Evolutionary conservation across 1,140 invertebrate genomes (phyloP).

Genomic region (Cyclina sinensis): DNA sequence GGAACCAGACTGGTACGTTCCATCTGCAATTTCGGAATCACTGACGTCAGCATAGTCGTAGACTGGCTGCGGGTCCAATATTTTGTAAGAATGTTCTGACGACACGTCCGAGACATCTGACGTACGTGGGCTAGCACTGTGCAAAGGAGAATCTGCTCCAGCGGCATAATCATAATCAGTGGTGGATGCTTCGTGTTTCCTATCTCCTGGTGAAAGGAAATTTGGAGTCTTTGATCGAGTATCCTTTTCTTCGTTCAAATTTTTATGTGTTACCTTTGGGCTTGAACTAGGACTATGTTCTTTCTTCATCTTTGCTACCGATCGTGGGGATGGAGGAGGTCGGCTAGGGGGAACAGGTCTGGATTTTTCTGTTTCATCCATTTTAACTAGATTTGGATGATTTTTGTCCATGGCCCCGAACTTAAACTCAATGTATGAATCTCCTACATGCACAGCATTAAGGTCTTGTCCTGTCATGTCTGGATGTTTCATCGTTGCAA

Average conservation of each 20-base stretch:
- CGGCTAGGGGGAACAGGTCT: neutral
- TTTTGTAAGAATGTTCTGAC: conserved; percentile 42
- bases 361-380: neutral
- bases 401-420: neutral
- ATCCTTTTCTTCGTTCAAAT: neutral
- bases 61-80: neutral
- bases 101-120: neutral
- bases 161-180: neutral
- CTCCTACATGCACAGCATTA: conserved; percentile 28
- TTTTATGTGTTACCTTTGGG: neutral
- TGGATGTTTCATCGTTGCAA: neutral
- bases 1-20: neutral
- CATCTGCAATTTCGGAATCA: neutral
- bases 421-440: conserved; percentile 24
- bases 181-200: neutral
- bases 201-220: neutral
- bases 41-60: conserved; percentile 32
- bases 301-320: neutral
- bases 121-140: neutral
- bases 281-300: neutral
- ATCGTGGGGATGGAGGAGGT: conserved; percentile 19
- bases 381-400: neutral
- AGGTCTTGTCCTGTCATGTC: neutral
- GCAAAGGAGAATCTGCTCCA: neutral
- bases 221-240: neutral